A percentile compares a stretch with the other conserved stretches of the same genome.
phyloP scores from a whole-genome alignment of 2,113 vertebrate species.

The Macquaria australasica region DNA sequence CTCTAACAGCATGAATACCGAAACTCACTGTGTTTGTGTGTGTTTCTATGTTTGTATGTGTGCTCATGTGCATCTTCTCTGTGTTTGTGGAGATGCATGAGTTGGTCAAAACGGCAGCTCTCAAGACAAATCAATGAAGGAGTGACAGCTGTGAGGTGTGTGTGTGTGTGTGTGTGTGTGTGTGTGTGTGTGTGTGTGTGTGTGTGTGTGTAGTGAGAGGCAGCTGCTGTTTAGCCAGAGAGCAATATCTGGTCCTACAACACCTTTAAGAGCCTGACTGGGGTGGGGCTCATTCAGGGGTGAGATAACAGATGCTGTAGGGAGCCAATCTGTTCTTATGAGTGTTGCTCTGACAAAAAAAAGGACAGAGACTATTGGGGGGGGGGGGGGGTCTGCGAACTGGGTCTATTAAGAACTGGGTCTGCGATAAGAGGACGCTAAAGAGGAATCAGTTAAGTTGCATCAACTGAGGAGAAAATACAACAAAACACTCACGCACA shows the following conservation, averaged over 20 bases:
- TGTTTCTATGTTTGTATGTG: constrained; percentile 6
- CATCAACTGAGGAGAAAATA: neutral
- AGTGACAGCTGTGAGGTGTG: constrained; percentile 27
- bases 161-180: constrained; percentile 14
- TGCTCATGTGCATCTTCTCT: constrained; percentile 19
- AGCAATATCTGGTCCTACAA: constrained; percentile 22
- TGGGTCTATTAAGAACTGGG: constrained; percentile 16
- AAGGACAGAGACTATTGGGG: neutral
- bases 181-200: neutral
- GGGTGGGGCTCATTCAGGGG: constrained; percentile 60
- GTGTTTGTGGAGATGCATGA: constrained; percentile 18
- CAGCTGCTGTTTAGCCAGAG: constrained; percentile 11
- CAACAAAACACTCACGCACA: neutral
- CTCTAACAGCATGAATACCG: no score
- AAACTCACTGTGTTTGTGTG: no score
- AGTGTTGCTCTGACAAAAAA: constrained; percentile 26
- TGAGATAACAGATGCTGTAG: constrained; percentile 47
- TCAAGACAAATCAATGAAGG: constrained; percentile 58
- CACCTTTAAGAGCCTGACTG: constrained; percentile 40
- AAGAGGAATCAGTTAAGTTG: neutral
- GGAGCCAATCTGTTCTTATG: constrained; percentile 39
- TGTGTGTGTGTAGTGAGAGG: neutral
- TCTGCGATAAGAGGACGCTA: neutral
- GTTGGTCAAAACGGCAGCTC: constrained; percentile 23
- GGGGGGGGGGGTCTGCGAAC: no score